Evolutionary conservation across 2,113 vertebrate species (phyloP), one percentile per base, ranked within the genome.

Genomic region (Monopterus albus): DNA sequence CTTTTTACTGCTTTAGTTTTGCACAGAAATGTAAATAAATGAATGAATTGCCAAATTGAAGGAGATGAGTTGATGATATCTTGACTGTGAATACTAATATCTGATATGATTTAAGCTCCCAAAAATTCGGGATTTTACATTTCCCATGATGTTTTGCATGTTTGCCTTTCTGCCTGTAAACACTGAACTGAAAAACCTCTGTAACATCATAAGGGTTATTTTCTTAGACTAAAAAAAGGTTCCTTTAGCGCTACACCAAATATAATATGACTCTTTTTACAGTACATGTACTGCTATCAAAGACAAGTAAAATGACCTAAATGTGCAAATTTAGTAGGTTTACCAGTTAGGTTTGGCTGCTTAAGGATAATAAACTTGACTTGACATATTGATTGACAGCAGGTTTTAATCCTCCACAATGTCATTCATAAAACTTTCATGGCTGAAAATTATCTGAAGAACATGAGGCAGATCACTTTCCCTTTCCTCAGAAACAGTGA

Each of bases 341-440:
- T n/a, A n/a, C n/a, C n/a, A n/a, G n/a, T n/a, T n/a, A n/a, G n/a
- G n/a, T n/a, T n/a, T n/a, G n/a, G n/a, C n/a, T n/a, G n/a, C n/a
- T n/a, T n/a, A n/a, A n/a, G n/a, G n/a, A n/a, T n/a, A 66, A 71
- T 49, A 78, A 62, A 66, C 17, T 25, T 23, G 47, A 33, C 47
- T 69, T 23, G n/a, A 55, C 12, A 10, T n/a, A n/a, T n/a, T n/a
- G 53, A 25, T 12, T 42, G 46, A 76, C 59, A 56, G 46, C 13
- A 43, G 43, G 14, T 25, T 46, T 31, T 46, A 18, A 55, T 26
- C 52, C 23, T 58, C 62, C 17, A 13, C 14, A 20, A 29, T 62
- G 25, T 57, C 33, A 42, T 51, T 77, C 39, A 72, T 58, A 31
- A 76, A 60, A 23, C 63, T 17, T 55, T 49, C 28, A 55, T 21